Base-by-base conservation (phyloP, 1,140 invertebrate species). In the Drosophila lowei region DNA sequence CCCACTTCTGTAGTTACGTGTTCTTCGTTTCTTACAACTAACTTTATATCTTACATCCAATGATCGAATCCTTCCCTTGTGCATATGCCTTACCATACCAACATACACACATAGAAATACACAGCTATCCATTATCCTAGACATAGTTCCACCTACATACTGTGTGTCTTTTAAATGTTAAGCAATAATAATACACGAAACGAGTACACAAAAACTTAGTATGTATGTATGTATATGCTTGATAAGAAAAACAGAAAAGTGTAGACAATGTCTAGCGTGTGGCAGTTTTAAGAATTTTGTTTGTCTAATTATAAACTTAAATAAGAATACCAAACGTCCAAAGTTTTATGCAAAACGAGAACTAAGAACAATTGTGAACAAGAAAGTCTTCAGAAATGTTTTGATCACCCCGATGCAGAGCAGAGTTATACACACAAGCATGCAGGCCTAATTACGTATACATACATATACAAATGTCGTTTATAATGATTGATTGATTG, bases 361-460 rank as follows among this genome's bases (percentile, higher is more conserved):
- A 89, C 80, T 89, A 71, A 80, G 72, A 77, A 89, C 72, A 89
- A 86, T 72, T 80, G 85, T 89, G 81, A 90, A 90, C 74, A 89
- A 74, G 66, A 71, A 89, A 86, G 77, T 89, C 81, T 85, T 85
- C 80, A 81, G 55, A 71, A 58, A 59, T 65, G 72, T 74, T 74
- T 73, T 67, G 71, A 57, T 55, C 57, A 58, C 50, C 34, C 47
- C 43, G 34, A 66, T 59, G 44, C 66, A 59, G 43, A 73, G 73
- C 70, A 65, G 41, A 67, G 42, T 63, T 68, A 67, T 64, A 61
- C 34, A 68, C 46, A 64, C 41, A 58, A 60, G 38, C 62, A 58
- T 67, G 68, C 63, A 60, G 61, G 63, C 60, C 49, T 56, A 61
- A 62, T 65, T 50, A 53, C 46, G 49, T 49, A 38, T 44, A 15